Evolutionary conservation across 2,113 vertebrate genomes (phyloP).

Genomic region (Acanthisitta chloris): DNA sequence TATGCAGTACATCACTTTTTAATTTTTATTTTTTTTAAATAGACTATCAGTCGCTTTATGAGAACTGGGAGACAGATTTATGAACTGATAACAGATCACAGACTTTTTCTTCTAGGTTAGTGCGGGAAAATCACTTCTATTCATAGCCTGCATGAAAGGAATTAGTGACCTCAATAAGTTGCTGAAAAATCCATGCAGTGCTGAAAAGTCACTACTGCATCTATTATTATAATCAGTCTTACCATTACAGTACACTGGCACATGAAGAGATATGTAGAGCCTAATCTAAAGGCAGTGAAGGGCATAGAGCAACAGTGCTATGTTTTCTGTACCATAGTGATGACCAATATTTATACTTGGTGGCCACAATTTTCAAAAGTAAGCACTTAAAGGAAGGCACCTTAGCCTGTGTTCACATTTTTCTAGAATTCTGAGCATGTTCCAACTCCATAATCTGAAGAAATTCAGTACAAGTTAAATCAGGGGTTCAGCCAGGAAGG

Average conservation of each 20-base stretch:
- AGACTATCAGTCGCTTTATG: not conserved
- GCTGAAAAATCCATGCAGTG: conserved; percentile 6
- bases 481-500: not conserved
- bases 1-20: not conserved
- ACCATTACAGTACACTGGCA: not conserved
- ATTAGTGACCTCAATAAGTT: conserved; percentile 15
- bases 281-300: not conserved
- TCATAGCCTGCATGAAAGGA: conserved; percentile 31
- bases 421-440: not conserved
- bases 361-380: not conserved
- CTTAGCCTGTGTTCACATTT: not conserved
- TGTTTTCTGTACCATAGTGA: fast-evolving
- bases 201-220: not conserved
- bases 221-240: not conserved
- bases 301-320: not conserved
- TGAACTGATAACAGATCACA: conserved; percentile 27
- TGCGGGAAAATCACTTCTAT: conserved; percentile 21
- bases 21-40: not conserved
- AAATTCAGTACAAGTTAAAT: not conserved
- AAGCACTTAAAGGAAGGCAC: not conserved
- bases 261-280: not conserved
- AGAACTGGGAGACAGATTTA: not conserved
- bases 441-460: not conserved
- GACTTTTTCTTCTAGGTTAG: not conserved
- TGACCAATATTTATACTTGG: not conserved